Conservation (phyloP, 2,888 invertebrate genomes). For the Acleris emargana region DNA sequence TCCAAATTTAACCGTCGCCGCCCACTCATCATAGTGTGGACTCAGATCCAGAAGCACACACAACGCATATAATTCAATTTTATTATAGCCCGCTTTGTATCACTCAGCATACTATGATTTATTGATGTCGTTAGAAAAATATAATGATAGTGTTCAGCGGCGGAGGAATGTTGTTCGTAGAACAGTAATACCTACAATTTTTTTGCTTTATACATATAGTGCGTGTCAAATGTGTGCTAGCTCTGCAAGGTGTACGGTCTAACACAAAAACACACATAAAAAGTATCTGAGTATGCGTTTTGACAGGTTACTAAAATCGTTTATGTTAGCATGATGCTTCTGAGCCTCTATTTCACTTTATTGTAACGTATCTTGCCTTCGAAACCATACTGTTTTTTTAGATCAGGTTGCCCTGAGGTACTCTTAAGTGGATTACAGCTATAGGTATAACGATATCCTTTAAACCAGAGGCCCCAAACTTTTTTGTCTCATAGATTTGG, state of each 20-base stretch:
- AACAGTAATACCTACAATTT: conserved; percentile 2
- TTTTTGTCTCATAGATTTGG: too few species aligned
- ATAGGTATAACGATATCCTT: too few species aligned
- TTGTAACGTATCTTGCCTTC: too few species aligned
- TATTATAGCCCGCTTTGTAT: conserved; percentile 24
- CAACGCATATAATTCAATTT: conserved; percentile 32
- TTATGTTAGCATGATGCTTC: too few species aligned
- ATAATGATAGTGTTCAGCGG: conserved; percentile 22
- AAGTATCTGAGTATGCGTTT: too few species aligned
- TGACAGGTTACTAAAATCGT: too few species aligned
- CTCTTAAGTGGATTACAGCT: too few species aligned
- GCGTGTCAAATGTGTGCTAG: conserved; percentile 16
- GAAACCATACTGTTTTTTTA: too few species aligned
- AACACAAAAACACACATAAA: too few species aligned
- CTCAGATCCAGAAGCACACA: conserved; percentile 22
- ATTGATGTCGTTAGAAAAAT: conserved; percentile 31
- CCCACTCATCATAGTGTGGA: conserved; percentile 25
- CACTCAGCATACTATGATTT: conserved; percentile 36
- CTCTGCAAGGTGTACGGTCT: conserved; percentile 1
- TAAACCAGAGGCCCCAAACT: too few species aligned
- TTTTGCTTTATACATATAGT: conserved; percentile 7
- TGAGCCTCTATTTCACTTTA: too few species aligned
- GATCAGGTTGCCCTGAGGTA: too few species aligned
- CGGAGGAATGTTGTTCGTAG: conserved; percentile 22
- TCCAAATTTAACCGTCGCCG: conserved; percentile 11